Evolutionary conservation across 2,888 invertebrate species (phyloP).

Genomic region (Platynereis dumerilii): DNA sequence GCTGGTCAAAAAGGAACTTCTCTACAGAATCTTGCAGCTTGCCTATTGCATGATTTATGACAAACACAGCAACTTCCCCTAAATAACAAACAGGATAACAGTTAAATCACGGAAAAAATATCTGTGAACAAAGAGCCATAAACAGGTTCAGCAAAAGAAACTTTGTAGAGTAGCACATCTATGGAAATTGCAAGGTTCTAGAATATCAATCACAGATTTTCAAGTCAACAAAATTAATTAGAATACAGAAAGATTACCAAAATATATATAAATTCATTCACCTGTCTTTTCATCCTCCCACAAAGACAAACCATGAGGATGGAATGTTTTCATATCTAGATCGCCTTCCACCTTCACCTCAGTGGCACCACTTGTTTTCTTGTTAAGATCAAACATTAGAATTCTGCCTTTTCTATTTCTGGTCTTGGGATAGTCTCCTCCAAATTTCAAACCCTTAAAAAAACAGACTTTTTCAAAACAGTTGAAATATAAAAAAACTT

Average conservation of each 20-base stretch:
- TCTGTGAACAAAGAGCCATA: too few species aligned
- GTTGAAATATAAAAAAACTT: too few species aligned
- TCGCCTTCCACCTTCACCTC: not conserved
- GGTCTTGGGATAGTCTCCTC: conserved; percentile 1
- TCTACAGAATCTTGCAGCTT: not conserved
- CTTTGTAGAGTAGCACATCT: too few species aligned
- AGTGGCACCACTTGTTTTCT: conserved; percentile 3
- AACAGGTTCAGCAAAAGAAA: too few species aligned
- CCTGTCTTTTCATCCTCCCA: conserved; percentile 9
- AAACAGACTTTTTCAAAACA: too few species aligned
- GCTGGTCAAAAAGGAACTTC: conserved; percentile 7
- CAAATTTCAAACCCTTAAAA: not conserved
- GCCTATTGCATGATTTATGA: conserved; percentile 11
- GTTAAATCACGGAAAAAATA: too few species aligned
- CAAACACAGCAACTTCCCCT: conserved; percentile 6
- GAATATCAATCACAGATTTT: too few species aligned
- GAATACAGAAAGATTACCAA: too few species aligned
- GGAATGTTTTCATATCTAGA: not conserved
- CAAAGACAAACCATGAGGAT: conserved; percentile 9
- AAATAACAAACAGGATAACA: not conserved
- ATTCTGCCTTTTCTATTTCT: not conserved
- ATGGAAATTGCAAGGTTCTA: too few species aligned
- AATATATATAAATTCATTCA: conserved; percentile 5
- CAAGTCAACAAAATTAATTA: too few species aligned
- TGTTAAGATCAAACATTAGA: conserved; percentile 12